Base-by-base conservation (phyloP, 2,888 invertebrate genomes). In the Hedychridium roseum region DNA sequence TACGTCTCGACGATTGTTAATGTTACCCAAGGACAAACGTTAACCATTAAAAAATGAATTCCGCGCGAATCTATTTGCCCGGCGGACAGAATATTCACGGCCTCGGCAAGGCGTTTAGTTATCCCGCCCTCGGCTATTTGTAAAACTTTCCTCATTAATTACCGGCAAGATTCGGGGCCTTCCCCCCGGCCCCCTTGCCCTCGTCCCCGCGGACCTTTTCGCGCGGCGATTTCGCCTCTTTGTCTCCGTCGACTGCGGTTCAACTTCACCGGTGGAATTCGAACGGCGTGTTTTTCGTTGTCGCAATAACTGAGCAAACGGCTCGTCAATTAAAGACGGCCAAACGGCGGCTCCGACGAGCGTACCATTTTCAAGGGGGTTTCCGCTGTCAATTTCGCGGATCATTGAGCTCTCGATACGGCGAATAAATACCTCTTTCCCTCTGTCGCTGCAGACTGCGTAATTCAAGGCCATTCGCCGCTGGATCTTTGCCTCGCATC, bases 71-170 rank as follows among this genome's bases (percentile, higher is more conserved):
- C 60, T 64, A 64, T 61, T 60, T 61, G 52, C 57, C 60, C 62
- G 60, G 58, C 51, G 59, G 60, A 64, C 56, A 60, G 64, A 58
- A 63, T n/a, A n/a, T 68, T 63, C 63, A 58, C 54, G 52, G 53
- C 52, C 54, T 49, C 30, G 53, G 47, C 55, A 60, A 65, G 56
- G 63, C 63, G 60, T 70, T 65, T 68, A 66, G 63, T 50, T 64
- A 68, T 64, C 65, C 44, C 54, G 69, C 69, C 70, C 58, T 59
- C 47, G 68, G 70, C 70, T 71, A 66, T 73, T 72, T 73, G 72
- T 69, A 70, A 73, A 71, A 73, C 71, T 73, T 73, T 73, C 65
- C 70, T 73, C 73, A 73, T 73, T 73, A 73, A 73, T 73, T 73
- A 73, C 67, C 64, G 67, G 68, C 70, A 68, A 71, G 68, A 73